phyloP scores from a whole-genome alignment of 2,113 vertebrate genomes.

The human (Homo sapiens) region DNA sequence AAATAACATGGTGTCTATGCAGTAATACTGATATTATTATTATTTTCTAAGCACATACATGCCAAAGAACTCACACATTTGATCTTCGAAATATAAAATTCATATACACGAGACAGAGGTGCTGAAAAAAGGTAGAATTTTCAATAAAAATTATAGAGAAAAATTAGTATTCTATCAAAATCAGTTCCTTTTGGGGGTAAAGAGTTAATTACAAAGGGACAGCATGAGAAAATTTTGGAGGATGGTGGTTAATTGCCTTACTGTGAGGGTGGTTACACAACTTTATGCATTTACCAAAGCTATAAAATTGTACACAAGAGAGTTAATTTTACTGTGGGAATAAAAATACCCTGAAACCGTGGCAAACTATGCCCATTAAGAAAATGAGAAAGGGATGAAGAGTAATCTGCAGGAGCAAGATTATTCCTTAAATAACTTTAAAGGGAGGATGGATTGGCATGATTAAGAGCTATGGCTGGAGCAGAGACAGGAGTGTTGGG shows the following conservation, averaged over 20 bases:
- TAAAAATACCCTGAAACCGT: not conserved
- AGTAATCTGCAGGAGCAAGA: not conserved
- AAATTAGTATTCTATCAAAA: not conserved
- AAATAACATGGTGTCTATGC: not conserved
- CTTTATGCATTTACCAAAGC: not conserved
- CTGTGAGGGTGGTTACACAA: not conserved
- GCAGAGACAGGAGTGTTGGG: not conserved
- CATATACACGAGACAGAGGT: not conserved
- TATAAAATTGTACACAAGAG: not conserved
- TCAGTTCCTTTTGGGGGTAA: not conserved
- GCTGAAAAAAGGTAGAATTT: not conserved
- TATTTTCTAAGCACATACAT: not conserved
- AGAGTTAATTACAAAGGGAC: not conserved
- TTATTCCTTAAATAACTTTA: not conserved
- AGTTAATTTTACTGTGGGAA: not conserved
- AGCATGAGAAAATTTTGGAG: too few species aligned
- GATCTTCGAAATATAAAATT: not conserved
- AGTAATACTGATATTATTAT: not conserved
- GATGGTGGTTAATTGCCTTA: not conserved
- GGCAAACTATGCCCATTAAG: not conserved
- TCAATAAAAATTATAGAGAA: not conserved
- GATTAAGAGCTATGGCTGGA: not conserved
- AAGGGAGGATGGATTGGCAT: accelerated
- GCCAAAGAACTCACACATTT: not conserved
- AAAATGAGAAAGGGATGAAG: not conserved